A percentile compares a stretch with the other conserved stretches of the same genome.
Evolutionary conservation across 2,797 vertebrate species (phyloP).

Genomic region (Nyctibius grandis): DNA sequence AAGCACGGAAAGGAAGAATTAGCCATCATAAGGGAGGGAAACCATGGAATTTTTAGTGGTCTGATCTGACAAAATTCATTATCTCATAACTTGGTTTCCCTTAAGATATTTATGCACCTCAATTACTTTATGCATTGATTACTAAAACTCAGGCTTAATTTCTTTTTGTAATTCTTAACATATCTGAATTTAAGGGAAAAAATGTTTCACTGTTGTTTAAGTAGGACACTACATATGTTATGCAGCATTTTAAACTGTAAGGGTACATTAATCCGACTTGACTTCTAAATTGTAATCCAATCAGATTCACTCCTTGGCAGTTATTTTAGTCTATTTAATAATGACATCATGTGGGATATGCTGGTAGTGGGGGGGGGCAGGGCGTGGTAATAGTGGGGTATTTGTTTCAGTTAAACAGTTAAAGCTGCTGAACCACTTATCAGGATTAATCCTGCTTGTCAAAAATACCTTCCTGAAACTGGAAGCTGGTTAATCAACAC

Average conservation of each 20-base stretch:
- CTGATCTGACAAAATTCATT: neutral
- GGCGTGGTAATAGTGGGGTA: fast-evolving
- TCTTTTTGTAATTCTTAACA: neutral
- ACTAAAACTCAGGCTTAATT: neutral
- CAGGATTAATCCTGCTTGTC: neutral
- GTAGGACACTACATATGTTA: neutral
- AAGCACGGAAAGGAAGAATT: neutral
- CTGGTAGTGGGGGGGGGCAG: neutral
- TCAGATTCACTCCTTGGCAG: neutral
- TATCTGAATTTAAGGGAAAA: neutral
- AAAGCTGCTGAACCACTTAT: neutral
- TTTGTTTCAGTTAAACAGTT: neutral
- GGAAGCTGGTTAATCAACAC: neutral
- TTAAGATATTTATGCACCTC: neutral
- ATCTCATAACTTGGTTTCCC: neutral
- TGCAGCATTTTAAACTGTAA: neutral
- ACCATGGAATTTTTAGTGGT: neutral
- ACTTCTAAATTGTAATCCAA: neutral
- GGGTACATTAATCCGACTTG: neutral
- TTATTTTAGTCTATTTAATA: neutral
- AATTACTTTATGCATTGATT: neutral
- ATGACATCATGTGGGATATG: neutral
- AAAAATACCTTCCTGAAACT: neutral
- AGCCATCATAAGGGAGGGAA: neutral
- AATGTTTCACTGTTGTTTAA: neutral